Evolutionary conservation across 2,113 vertebrate species (phyloP).

Genomic region (Alexandromys fortis): DNA sequence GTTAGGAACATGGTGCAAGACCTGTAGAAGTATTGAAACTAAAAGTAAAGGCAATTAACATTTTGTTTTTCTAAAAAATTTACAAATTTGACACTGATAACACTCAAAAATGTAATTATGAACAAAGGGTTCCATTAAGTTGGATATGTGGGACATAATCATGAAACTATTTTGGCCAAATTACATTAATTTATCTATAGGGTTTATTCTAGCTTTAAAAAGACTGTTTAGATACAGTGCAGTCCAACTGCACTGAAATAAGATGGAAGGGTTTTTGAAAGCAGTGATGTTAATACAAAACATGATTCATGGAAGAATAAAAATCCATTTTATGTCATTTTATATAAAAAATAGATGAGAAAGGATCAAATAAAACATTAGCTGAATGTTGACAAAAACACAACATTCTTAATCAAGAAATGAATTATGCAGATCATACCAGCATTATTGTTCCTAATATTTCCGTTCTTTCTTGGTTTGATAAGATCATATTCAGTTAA

Average conservation of each 20-base stretch:
- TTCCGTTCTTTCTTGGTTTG: too few relatives aligned
- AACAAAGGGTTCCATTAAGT: background rate
- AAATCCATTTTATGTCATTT: background rate
- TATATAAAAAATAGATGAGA: background rate
- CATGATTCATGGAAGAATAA: background rate
- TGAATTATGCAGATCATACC: background rate
- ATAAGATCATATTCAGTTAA: background rate
- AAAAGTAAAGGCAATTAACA: background rate
- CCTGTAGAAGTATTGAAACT: background rate
- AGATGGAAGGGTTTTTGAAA: background rate
- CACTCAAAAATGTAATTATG: background rate
- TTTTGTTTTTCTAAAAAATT: background rate
- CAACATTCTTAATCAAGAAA: background rate
- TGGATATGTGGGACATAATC: background rate
- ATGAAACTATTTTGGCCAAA: conserved; percentile 9
- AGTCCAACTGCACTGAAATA: background rate
- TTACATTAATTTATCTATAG: background rate
- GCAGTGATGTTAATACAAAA: background rate
- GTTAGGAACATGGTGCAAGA: background rate
- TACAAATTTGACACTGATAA: background rate
- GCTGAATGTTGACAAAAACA: background rate
- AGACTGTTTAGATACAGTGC: background rate
- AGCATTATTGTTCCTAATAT: background rate
- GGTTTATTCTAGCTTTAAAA: background rate
- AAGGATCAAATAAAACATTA: background rate